These are phyloP conservation scores for Trissolcus brochymenae DNA, from an alignment of 2,888 invertebrate genomes.

Conservation along the genomic window DNA sequence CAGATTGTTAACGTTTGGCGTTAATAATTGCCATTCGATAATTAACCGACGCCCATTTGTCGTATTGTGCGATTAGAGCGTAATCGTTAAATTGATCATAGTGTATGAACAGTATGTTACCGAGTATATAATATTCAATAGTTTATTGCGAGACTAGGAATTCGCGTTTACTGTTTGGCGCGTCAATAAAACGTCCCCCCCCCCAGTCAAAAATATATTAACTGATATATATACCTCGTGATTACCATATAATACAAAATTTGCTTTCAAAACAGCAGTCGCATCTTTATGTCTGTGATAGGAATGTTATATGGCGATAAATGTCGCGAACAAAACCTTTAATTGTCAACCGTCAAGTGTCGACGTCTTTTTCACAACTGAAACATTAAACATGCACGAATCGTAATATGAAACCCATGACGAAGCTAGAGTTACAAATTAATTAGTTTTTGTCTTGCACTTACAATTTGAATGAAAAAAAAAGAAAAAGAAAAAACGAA, in stretches of 20 bases:
- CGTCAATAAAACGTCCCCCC: constrained; percentile 15
- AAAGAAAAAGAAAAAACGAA: background rate
- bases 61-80: constrained; percentile 59
- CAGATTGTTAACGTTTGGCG: constrained; percentile 71
- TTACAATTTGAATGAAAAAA: constrained; percentile 4
- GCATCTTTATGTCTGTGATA: constrained; percentile 43
- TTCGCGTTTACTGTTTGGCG: no score
- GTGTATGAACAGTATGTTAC: no score
- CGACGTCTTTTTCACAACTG: constrained; percentile 38
- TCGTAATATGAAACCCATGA: constrained; percentile 40
- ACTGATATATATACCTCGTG: background rate
- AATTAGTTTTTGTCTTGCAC: constrained; percentile 39
- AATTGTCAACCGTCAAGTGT: constrained; percentile 33
- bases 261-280: constrained; percentile 23
- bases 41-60: constrained; percentile 61
- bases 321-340: constrained; percentile 48
- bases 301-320: constrained; percentile 35
- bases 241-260: constrained; percentile 45
- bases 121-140: no score
- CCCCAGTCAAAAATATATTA: constrained; percentile 26
- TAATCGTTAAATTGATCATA: constrained; percentile 4
- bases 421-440: constrained; percentile 40
- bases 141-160: no score
- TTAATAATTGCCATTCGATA: constrained; percentile 64
- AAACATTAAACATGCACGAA: constrained; percentile 32